Percentiles rank a stretch among this genome's conserved stretches.
Evolutionary conservation across 2,113 vertebrate species (phyloP).

Genomic region (Mustela nigripes): DNA sequence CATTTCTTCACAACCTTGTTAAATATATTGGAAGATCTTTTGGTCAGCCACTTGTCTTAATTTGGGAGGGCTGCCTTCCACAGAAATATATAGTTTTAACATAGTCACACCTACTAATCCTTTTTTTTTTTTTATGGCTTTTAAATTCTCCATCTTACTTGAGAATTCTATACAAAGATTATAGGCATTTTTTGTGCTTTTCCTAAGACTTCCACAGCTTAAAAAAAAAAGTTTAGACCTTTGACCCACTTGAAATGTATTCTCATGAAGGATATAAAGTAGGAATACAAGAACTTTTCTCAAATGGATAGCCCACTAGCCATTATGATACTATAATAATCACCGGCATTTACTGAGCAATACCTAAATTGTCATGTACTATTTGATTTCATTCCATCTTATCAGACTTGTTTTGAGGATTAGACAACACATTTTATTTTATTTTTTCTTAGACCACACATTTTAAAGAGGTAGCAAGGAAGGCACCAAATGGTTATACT

Average conservation of each 20-base stretch:
- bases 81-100: neutral
- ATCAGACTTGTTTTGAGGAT: neutral
- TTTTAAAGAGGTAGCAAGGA: neutral
- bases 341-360: conserved; percentile 14
- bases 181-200: neutral
- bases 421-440: neutral
- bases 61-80: neutral
- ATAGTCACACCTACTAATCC: neutral
- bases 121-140: neutral
- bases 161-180: conserved; percentile 23
- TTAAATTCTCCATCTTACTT: conserved; percentile 22
- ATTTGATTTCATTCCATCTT: neutral
- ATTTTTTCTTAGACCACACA: neutral
- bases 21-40: neutral
- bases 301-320: neutral
- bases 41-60: neutral
- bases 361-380: neutral
- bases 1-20: neutral
- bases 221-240: neutral
- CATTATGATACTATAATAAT: neutral
- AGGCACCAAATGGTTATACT: neutral
- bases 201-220: neutral
- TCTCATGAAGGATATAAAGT: conserved; percentile 1
- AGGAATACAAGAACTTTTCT: neutral
- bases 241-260: conserved; percentile 6